Evolutionary conservation across 2,797 vertebrate genomes (phyloP).

Genomic region (Propithecus deckenii): DNA sequence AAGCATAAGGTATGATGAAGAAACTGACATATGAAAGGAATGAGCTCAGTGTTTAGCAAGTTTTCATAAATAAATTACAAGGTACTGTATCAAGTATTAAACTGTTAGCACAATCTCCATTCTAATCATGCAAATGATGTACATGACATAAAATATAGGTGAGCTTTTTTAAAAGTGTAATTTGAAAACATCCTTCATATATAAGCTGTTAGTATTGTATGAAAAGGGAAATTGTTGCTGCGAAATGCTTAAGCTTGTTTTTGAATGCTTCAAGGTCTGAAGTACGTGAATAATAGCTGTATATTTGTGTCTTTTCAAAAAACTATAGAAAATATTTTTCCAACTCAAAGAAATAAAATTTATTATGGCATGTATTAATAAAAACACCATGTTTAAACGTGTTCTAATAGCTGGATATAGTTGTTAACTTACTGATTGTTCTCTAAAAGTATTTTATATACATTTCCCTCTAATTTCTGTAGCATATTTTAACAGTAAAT

Average conservation of each 20-base stretch:
- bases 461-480: not conserved
- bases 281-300: slow-evolving; percentile 36
- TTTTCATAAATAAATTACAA: slow-evolving; percentile 25
- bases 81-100: not conserved
- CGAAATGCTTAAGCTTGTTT: slow-evolving; percentile 20
- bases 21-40: not conserved
- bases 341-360: slow-evolving; percentile 16
- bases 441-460: slow-evolving; percentile 23
- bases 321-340: slow-evolving; percentile 22
- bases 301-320: slow-evolving; percentile 27
- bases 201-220: not conserved
- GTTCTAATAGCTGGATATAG: not conserved
- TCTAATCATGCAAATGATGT: not conserved
- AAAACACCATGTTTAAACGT: not conserved
- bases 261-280: not conserved
- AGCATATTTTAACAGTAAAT: not conserved
- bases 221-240: not conserved
- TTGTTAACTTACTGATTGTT: not conserved
- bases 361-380: slow-evolving; percentile 31
- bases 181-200: not conserved
- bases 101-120: not conserved
- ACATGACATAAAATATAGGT: not conserved
- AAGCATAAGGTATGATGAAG: not conserved
- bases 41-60: not conserved
- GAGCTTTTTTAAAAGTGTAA: not conserved